Base-by-base conservation (phyloP, 2,797 vertebrate genomes). In the Peromyscus nudipes region DNA sequence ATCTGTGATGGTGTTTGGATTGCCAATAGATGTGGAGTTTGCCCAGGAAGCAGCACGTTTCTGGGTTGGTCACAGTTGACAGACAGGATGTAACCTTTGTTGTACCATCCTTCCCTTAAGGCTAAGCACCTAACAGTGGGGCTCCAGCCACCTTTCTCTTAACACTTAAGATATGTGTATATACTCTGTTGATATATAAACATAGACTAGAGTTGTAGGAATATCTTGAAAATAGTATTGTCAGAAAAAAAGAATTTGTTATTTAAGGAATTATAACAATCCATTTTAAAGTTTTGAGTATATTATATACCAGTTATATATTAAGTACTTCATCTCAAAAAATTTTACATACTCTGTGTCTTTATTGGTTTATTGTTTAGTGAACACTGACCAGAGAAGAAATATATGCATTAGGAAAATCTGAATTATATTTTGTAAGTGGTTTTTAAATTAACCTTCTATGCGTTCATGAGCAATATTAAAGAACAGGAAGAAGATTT, bases 81-180 rank as follows among this genome's bases (percentile, higher is more conserved):
- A 52, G 71, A 37, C 7, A 91, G 64, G 62, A 76, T 65, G 57
- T 60, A 46, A 12, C 13, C 11, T 57, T 88, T 65, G 1, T 73
- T 79, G 16, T 89, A 81, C 5, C 17, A 34, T 84, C 77, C 31
- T 92, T 94, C 64, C 21, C 10, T 69, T 91, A 62, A 64, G 57
- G 79, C 34, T 87, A 40, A 43, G 43, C n/a, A 95, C 57, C 57
- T 96, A 95, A 75, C 86, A 97, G 46, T 21, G 80, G 25, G 49
- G 73, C 79, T 64, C 90, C 31, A 80, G 77, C 77, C 81, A 80
- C 25, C 49, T 96, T 97, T 96, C 91, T 46, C 94, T 95, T 91
- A 69, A 69, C 14, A n/a, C 6, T 69, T 69, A 69, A 69, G 31
- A 34, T 69, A 7, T 69, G 34, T 69, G 14, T 69, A 2, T n/a